phyloP scores from a whole-genome alignment of 2,888 invertebrate genomes.

The Pollenia griseotomentosa region DNA sequence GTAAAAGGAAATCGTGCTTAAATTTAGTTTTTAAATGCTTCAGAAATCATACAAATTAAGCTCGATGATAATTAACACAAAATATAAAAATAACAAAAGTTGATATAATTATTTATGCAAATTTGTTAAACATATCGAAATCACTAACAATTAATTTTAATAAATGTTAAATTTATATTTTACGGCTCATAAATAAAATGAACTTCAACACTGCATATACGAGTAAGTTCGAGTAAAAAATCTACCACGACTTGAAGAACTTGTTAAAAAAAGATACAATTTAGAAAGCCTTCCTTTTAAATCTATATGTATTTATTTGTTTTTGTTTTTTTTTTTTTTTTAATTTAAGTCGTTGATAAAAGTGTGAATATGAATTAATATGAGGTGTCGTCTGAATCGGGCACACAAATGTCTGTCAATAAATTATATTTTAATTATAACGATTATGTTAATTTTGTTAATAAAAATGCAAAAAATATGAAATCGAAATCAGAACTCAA shows the following conservation, averaged over 20 bases:
- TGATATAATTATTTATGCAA: constrained; percentile 63
- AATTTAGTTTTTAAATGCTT: background rate
- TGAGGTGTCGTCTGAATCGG: constrained; percentile 31
- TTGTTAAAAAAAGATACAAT: background rate
- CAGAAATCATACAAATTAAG: constrained; percentile 15
- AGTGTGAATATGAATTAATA: constrained; percentile 61
- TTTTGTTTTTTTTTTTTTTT: background rate
- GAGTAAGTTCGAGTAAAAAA: background rate
- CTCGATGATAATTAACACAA: constrained; percentile 11
- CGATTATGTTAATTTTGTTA: constrained; percentile 80
- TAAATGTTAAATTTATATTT: constrained; percentile 73
- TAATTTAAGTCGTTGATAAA: constrained; percentile 34
- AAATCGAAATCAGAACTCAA: constrained; percentile 53
- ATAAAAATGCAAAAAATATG: constrained; percentile 68
- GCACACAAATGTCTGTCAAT: constrained; percentile 76
- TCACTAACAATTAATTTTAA: constrained; percentile 69
- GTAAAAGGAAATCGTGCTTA: constrained; percentile 69
- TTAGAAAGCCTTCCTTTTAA: constrained; percentile 37
- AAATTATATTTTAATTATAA: constrained; percentile 83
- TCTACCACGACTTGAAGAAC: background rate
- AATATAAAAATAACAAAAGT: constrained; percentile 73
- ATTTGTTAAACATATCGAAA: constrained; percentile 54
- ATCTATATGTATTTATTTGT: background rate
- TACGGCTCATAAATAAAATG: constrained; percentile 80
- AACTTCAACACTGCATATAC: constrained; percentile 79